These are phyloP conservation scores for Chaitophorus viminalis DNA, from an alignment of 2,888 invertebrate genomes.

Conservation along the genomic window DNA sequence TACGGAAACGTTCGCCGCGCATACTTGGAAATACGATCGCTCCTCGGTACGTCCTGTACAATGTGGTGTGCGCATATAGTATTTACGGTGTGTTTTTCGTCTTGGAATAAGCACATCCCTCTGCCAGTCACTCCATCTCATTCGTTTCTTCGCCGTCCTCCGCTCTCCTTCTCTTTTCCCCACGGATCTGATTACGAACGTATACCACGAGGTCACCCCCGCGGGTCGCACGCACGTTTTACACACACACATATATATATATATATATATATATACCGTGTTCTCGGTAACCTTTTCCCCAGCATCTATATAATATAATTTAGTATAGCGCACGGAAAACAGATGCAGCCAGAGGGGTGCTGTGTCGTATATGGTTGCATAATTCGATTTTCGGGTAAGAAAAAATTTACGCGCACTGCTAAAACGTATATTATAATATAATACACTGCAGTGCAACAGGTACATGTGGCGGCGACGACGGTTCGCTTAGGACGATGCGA, in stretches of 20 bases:
- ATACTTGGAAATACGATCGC: conserved; percentile 13
- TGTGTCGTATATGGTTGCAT: neutral
- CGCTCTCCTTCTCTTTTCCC: neutral
- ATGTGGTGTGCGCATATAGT: no score
- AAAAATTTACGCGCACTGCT: neutral
- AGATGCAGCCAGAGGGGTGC: conserved; percentile 1
- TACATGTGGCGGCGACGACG: no score
- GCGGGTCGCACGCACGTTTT: no score
- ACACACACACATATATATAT: no score
- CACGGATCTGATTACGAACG: neutral
- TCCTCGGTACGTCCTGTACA: neutral
- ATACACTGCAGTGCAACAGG: no score
- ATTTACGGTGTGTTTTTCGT: neutral
- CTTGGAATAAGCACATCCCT: neutral
- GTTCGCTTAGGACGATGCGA: no score
- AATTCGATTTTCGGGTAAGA: neutral
- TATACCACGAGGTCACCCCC: neutral
- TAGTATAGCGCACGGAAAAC: neutral
- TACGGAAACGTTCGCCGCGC: conserved; percentile 27
- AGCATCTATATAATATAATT: neutral
- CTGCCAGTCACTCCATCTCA: no score
- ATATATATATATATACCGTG: no score
- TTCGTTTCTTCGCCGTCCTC: neutral
- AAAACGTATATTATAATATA: neutral
- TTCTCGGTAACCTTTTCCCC: conserved; percentile 18